These are phyloP conservation scores for Hozukius guyotensis DNA, from an alignment of 2,797 vertebrate species.

Conservation along the genomic window DNA sequence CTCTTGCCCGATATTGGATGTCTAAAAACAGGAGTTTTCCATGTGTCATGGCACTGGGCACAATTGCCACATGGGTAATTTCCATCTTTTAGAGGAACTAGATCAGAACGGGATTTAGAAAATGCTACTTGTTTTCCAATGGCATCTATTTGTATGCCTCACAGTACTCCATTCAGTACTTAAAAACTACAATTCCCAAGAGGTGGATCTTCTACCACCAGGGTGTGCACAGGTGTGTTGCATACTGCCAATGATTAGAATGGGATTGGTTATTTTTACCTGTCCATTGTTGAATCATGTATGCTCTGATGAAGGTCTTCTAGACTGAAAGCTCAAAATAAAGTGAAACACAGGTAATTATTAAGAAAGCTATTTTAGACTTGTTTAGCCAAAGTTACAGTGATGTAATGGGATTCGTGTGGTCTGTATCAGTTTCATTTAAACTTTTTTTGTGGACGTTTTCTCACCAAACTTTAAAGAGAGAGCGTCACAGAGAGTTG, in stretches of 20 bases:
- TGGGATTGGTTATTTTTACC: not conserved
- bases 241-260: not conserved
- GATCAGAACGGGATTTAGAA: not conserved
- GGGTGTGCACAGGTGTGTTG: not conserved
- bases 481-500: not conserved
- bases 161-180: not conserved
- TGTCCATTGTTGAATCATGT: not conserved
- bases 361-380: not conserved
- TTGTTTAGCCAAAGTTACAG: not conserved
- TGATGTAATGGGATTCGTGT: not conserved
- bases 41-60: too few species aligned
- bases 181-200: not conserved
- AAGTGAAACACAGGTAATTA: not conserved
- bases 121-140: not conserved
- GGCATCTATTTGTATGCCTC: not conserved
- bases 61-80: too few species aligned
- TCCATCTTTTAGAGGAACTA: too few species aligned
- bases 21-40: too few species aligned
- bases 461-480: slow-evolving; percentile 26
- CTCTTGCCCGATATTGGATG: too few species aligned
- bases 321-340: not conserved
- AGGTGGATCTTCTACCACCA: not conserved
- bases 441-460: slow-evolving; percentile 8
- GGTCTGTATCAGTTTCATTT: not conserved
- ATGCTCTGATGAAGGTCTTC: not conserved